phyloP scores from a whole-genome alignment of 53 echinoderm and acorn worm genomes.

The Stichopus horrens region DNA sequence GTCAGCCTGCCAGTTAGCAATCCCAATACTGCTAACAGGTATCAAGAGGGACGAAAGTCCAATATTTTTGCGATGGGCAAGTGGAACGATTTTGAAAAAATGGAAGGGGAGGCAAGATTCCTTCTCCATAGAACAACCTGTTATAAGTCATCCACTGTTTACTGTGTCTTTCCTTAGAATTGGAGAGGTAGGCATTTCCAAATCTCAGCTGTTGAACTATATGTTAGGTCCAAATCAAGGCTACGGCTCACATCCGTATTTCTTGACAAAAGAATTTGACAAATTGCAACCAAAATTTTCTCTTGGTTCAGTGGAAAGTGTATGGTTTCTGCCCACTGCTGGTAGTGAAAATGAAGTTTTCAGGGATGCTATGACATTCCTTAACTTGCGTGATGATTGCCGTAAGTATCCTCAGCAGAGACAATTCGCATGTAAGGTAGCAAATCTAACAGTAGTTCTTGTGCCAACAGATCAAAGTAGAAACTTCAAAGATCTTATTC shows the following conservation, averaged over 20 bases:
- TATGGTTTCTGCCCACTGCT: neutral
- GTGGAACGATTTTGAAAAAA: conserved; percentile 2
- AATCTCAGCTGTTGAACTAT: conserved; percentile 11
- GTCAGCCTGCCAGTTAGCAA: conserved; percentile 23
- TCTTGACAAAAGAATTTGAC: neutral
- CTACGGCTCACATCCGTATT: neutral
- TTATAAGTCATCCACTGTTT: neutral
- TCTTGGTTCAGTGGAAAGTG: neutral
- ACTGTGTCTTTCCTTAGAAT: conserved; percentile 3
- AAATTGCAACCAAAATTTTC: conserved; percentile 1
- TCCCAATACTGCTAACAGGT: conserved; percentile 1
- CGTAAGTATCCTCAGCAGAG: neutral
- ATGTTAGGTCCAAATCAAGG: neutral
- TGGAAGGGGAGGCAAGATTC: neutral
- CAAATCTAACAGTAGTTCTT: neutral
- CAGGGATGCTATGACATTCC: neutral
- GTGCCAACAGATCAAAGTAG: neutral
- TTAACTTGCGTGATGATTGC: conserved; percentile 1
- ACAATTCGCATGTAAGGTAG: neutral
- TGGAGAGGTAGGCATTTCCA: conserved; percentile 11
- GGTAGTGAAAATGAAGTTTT: conserved; percentile 23
- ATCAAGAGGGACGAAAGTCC: neutral
- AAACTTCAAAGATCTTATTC: neutral
- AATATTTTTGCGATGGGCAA: neutral
- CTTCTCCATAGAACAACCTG: conserved; percentile 5